Base-by-base conservation (phyloP, 2,113 vertebrate genomes). In the Agapornis roseicollis region DNA sequence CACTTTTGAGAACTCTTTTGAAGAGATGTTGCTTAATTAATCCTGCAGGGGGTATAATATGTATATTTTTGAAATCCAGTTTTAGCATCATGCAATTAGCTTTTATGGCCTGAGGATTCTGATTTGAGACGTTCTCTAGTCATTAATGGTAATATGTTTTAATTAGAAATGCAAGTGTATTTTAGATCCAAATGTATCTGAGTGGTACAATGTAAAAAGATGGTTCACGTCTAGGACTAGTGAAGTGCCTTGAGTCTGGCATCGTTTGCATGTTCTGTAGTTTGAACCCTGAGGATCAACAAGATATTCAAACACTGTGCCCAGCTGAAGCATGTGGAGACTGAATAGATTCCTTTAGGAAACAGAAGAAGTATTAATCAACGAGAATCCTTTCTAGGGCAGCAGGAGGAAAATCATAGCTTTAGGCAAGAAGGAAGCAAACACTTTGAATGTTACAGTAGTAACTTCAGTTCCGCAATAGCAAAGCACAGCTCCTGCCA, bases 41-140 rank as follows among this genome's bases (percentile, higher is more conserved):
- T 97, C 93, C 94, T 96, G 93, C 93, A 96, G 96, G 94, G 94
- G 93, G 95, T 96, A 96, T 97, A 97, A 95, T 94, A 92, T 85
- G 93, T 96, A 81, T 95, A 90, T 94, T 90, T 92, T 91, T 97
- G 77, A 93, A 93, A 92, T 84, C 88, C 86, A 95, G 90, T 96
- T 97, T 97, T 94, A 95, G 88, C 94, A 96, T 96, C 69, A 0
- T 90, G 86, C 94, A 96, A 89, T 97, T 97, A 94, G 94, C 83
- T 94, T 94, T 94, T 69, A 95, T 96, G 88, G 96, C 93, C 92
- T 84, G 56, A 94, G 83, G 94, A 93, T 88, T 96, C 96, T 96
- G 96, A 94, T 96, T 95, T 94, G 87, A 96, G 78, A 76, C 77
- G 37, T 94, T 95, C 86, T 94, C 90, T 96, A 78, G 90, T 89